These are phyloP conservation scores for Characodon lateralis DNA, from an alignment of 2,797 vertebrate genomes.

Conservation along the genomic window DNA sequence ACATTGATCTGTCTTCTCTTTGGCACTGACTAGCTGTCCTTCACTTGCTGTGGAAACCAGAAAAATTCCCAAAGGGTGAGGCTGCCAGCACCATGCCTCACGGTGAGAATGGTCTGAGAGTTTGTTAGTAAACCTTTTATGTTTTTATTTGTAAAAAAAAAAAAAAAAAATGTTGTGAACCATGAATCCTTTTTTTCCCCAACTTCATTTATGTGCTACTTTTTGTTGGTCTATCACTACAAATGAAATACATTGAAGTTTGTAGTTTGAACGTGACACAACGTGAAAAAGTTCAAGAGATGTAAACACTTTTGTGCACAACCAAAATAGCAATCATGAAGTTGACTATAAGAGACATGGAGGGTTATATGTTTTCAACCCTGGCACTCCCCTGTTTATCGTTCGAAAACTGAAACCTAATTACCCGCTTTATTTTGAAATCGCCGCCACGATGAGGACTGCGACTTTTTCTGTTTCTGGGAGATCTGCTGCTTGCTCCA, in stretches of 20 bases:
- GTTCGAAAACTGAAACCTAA: neutral
- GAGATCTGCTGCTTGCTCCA: slow-evolving; percentile 73
- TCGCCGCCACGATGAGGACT: slow-evolving; percentile 82
- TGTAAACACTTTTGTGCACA: neutral
- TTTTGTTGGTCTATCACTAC: neutral
- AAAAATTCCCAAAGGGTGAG: too few species aligned
- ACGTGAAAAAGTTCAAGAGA: neutral
- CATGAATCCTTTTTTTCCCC: neutral
- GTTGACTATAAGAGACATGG: neutral
- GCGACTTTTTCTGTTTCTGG: slow-evolving; percentile 75
- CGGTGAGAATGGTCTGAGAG: too few species aligned
- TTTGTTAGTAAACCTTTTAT: neutral
- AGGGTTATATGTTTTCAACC: neutral
- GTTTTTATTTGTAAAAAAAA: neutral
- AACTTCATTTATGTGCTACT: neutral
- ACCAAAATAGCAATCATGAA: neutral
- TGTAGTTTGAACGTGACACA: neutral
- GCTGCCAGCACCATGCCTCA: too few species aligned
- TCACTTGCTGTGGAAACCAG: too few species aligned
- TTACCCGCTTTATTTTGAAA: slow-evolving; percentile 88
- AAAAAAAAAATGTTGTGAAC: neutral
- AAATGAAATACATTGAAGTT: neutral
- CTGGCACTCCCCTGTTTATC: neutral
- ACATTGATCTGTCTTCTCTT: too few species aligned
- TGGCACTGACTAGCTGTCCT: too few species aligned